Conservation (phyloP, 2,888 invertebrate species). For the Ophioninae sp. region DNA sequence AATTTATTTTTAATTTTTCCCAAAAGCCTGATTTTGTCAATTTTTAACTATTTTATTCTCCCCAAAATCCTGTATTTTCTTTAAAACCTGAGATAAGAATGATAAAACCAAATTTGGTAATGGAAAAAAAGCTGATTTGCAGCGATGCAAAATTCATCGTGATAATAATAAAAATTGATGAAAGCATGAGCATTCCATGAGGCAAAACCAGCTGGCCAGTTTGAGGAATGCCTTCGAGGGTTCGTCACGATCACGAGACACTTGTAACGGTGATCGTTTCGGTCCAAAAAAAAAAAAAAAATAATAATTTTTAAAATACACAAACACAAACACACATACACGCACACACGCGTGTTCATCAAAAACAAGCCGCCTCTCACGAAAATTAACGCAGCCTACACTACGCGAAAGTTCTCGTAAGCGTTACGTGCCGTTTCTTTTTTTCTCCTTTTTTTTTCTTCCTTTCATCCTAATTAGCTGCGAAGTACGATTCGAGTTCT, state of each 20-base stretch:
- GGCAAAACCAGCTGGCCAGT: slow-evolving; percentile 44
- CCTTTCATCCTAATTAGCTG: background rate
- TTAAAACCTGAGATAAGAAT: too few relatives aligned
- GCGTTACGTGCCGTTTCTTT: background rate
- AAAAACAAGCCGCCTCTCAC: slow-evolving; percentile 17
- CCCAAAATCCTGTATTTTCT: too few relatives aligned
- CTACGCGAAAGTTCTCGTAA: slow-evolving; percentile 19
- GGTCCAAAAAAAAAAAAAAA: slow-evolving; percentile 21
- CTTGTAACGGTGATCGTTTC: slow-evolving; percentile 35
- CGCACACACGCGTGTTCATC: background rate
- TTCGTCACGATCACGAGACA: slow-evolving; percentile 27
- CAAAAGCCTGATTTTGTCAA: too few relatives aligned
- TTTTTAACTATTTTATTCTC: too few relatives aligned
- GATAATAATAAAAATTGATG: slow-evolving; percentile 20
- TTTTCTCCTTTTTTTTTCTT: background rate
- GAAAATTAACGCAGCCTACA: slow-evolving; percentile 18
- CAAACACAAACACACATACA: background rate
- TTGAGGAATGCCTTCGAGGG: slow-evolving; percentile 37
- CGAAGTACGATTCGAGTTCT: background rate
- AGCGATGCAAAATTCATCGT: background rate
- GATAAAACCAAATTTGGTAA: too few relatives aligned
- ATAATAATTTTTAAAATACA: slow-evolving; percentile 3
- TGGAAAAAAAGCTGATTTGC: background rate
- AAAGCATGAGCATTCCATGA: slow-evolving; percentile 13
- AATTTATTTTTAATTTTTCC: too few relatives aligned